Evolutionary conservation across 2,888 invertebrate genomes (phyloP).

Genomic region (Lobophora halterata): DNA sequence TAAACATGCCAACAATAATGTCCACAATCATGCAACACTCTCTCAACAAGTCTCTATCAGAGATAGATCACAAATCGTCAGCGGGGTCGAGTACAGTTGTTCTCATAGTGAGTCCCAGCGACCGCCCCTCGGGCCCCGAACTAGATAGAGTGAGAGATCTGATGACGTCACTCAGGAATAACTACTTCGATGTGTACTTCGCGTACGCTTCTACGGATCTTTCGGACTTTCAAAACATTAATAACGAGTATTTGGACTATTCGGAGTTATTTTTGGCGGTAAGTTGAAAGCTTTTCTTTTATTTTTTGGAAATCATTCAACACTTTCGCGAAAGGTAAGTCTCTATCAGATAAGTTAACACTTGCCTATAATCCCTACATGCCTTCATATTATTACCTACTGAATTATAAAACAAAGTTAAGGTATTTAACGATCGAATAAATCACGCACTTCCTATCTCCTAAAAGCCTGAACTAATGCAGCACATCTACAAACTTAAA

Average conservation of each 20-base stretch:
- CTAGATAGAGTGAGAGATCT: conserved; percentile 58
- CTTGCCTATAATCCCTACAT: no score
- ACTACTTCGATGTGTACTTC: conserved; percentile 78
- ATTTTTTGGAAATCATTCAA: no score
- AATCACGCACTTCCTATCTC: no score
- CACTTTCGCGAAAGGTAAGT: no score
- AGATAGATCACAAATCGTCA: conserved; percentile 50
- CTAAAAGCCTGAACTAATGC: no score
- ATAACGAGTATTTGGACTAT: conserved; percentile 69
- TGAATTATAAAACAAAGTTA: no score
- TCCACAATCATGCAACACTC: conserved; percentile 69
- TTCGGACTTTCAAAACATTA: conserved; percentile 67
- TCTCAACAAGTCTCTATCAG: conserved; percentile 62
- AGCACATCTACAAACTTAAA: no score
- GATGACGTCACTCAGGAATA: conserved; percentile 64
- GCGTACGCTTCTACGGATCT: conserved; percentile 72
- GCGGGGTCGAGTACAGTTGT: conserved; percentile 74
- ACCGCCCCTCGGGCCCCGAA: conserved; percentile 67
- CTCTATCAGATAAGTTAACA: no score
- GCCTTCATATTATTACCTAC: no score
- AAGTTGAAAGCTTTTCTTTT: conserved; percentile 19
- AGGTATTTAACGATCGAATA: no score
- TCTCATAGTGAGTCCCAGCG: conserved; percentile 74
- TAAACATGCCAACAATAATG: conserved; percentile 73
- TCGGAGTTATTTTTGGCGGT: conserved; percentile 73